Evolutionary conservation across 2,113 vertebrate genomes (phyloP), one percentile per base, ranked within the genome.

Genomic region (Eidolon helvum): DNA sequence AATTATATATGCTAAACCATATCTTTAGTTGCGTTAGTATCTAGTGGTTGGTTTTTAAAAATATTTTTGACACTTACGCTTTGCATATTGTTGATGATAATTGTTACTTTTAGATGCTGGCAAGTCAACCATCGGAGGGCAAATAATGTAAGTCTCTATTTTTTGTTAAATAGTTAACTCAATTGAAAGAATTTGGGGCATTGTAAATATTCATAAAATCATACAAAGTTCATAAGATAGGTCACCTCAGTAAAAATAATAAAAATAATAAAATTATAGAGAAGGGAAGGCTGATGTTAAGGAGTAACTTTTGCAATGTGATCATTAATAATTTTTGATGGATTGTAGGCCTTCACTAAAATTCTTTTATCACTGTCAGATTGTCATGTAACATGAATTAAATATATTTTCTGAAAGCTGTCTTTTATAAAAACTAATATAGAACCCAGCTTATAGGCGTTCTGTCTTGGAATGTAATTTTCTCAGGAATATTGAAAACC

Each of bases 81-180:
- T 94, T 96, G 22, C 40, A 26, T 57, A 68, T 97, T 97, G 61
- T 95, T 90, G 35, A 90, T 88, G 30, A 38, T 90, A 24, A 24
- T 26, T 82, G 3, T 80, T 97, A 87, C 82, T 98, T 96, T 96
- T 86, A 99, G 99, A 99, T 98, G 99, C 99, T 96, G 99, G 99
- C 45, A 99, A 99, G 98, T 99, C 99, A 96, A 99, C 99, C 69
- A 99, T 99, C 96, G 99, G 99, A 98, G 99, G 99, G 96, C 99
- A 99, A 98, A 99, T 99, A 98, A 99, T 99, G 99, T 99, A 98
- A 99, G 99, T 98, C 15, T 72, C 9, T 72, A 50, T 85, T 68
- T 96, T 95, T 90, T 93, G 26, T 94, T 91, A 90, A 94, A 92
- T 93, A 94, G 33, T 68, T 94, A 79, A 92, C 38, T 77, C 66